A percentile compares a stretch with the other conserved stretches of the same genome.
Evolutionary conservation across 2,888 invertebrate genomes (phyloP).

Genomic region (Deroplatys truncata): DNA sequence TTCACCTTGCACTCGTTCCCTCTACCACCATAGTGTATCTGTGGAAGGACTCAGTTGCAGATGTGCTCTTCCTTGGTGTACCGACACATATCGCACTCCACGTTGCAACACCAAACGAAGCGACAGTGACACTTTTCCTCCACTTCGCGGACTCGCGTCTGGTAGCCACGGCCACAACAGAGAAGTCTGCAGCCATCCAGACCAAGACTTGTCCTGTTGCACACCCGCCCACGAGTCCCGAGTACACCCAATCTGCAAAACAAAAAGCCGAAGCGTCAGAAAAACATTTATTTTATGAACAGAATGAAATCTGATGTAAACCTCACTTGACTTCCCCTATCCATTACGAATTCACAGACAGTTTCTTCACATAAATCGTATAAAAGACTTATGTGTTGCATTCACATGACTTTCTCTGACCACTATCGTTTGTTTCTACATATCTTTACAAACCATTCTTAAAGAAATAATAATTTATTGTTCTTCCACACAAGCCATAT

Average conservation of each 20-base stretch:
- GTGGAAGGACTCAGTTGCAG: constrained; percentile 59
- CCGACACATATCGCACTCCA: constrained; percentile 78
- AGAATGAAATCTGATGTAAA: neutral
- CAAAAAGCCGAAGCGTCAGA: neutral
- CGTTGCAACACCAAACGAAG: constrained; percentile 89
- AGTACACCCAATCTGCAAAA: constrained; percentile 68
- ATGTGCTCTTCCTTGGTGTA: constrained; percentile 77
- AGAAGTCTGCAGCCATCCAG: constrained; percentile 82
- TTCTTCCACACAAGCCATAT: too few species aligned
- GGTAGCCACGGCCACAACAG: constrained; percentile 86
- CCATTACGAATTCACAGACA: too few species aligned
- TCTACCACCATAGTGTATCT: too few species aligned
- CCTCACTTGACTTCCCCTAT: neutral
- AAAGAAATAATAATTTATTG: too few species aligned
- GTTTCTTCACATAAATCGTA: too few species aligned
- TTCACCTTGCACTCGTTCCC: neutral
- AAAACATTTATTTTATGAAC: too few species aligned
- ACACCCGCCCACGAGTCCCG: constrained; percentile 76
- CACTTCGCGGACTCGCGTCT: constrained; percentile 75
- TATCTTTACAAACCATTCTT: too few species aligned
- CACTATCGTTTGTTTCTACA: too few species aligned
- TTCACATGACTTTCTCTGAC: too few species aligned
- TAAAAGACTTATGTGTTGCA: too few species aligned
- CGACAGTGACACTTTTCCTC: constrained; percentile 85
- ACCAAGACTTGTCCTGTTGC: constrained; percentile 79